A percentile compares a stretch with the other conserved stretches of the same genome.
Conservation (phyloP, 1,140 invertebrate genomes). For the Scaptomyza hsui region DNA sequence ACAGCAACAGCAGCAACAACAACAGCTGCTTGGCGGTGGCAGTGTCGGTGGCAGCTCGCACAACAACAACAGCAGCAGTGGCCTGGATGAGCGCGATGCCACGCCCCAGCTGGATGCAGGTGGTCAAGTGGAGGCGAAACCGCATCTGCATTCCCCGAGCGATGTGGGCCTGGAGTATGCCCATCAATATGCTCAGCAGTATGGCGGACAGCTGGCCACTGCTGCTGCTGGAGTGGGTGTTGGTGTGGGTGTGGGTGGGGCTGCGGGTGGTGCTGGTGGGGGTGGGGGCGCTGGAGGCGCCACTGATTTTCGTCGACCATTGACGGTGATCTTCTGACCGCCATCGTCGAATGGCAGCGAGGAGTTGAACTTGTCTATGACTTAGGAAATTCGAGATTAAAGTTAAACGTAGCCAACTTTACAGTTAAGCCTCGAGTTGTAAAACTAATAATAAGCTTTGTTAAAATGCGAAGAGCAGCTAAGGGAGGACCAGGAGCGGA, state of each 20-base stretch:
- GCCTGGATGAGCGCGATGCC: constrained; percentile 73
- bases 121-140: constrained; percentile 64
- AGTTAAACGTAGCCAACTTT: constrained; percentile 77
- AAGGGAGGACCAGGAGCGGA: background rate
- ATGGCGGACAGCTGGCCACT: constrained; percentile 74
- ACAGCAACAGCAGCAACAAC: constrained; percentile 51
- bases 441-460: constrained; percentile 67
- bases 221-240: constrained; percentile 57
- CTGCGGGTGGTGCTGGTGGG: constrained; percentile 77
- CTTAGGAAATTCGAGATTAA: constrained; percentile 78
- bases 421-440: constrained; percentile 67
- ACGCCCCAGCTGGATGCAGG: constrained; percentile 79
- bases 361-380: constrained; percentile 81
- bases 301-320: constrained; percentile 90
- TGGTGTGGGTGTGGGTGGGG: constrained; percentile 38
- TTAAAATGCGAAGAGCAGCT: constrained; percentile 31
- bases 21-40: constrained; percentile 58
- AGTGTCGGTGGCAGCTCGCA: constrained; percentile 65
- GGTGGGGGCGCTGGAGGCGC: constrained; percentile 81
- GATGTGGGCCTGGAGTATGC: constrained; percentile 79
- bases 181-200: constrained; percentile 82
- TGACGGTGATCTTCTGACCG: constrained; percentile 95
- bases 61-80: constrained; percentile 77
- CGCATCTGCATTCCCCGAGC: constrained; percentile 77
- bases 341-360: constrained; percentile 79